phyloP scores from a whole-genome alignment of 2,888 invertebrate species.

The Exephanes ischioxanthus region DNA sequence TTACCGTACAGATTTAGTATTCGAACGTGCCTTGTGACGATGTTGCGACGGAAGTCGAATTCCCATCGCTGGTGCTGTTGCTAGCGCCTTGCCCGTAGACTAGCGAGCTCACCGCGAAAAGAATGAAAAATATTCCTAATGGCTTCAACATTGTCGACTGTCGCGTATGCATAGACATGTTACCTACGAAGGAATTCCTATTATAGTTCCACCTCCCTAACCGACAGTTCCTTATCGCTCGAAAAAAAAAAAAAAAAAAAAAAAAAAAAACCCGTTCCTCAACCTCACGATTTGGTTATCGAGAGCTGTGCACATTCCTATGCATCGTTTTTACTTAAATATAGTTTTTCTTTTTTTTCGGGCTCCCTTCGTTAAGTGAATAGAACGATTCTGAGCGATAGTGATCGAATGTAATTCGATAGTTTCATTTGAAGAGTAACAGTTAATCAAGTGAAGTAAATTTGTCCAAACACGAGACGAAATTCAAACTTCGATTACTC shows the following conservation, averaged over 20 bases:
- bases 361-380: background rate
- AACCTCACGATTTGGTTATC: background rate
- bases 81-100: conserved; percentile 18
- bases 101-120: conserved; percentile 41
- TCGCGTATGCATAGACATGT: conserved; percentile 42
- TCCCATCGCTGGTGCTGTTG: no score
- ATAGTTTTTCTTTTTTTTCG: background rate
- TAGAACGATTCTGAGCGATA: background rate
- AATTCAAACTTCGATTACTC: no score
- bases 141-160: conserved; percentile 65
- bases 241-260: conserved; percentile 9
- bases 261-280: background rate
- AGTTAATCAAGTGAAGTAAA: no score
- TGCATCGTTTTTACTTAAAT: background rate
- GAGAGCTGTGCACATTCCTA: background rate
- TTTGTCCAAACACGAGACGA: no score
- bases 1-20: background rate
- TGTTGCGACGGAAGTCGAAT: background rate
- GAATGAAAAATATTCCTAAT: conserved; percentile 46
- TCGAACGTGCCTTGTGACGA: background rate
- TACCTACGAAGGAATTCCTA: conserved; percentile 39
- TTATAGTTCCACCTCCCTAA: conserved; percentile 63
- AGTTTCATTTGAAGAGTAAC: background rate
- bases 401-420: background rate
- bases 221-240: conserved; percentile 34